phyloP scores from a whole-genome alignment of 2,113 vertebrate species.

The Sigmodon hispidus region DNA sequence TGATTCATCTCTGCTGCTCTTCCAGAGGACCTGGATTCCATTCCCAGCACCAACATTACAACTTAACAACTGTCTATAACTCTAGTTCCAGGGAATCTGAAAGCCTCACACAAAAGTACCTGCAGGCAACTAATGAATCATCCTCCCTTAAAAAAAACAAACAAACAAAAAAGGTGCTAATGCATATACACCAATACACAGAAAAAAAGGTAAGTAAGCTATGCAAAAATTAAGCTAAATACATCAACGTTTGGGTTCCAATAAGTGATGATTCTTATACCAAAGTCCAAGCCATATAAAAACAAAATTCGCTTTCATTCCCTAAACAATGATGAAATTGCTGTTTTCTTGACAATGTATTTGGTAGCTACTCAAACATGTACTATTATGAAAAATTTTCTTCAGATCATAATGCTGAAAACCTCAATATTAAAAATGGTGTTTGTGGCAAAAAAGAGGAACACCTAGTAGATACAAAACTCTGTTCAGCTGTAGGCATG shows the following conservation, averaged over 20 bases:
- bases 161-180: not conserved
- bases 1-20: not conserved
- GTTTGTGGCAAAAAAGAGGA: not conserved
- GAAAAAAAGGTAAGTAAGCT: not conserved
- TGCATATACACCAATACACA: not conserved
- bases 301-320: conserved; percentile 30
- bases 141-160: not conserved
- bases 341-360: not conserved
- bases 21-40: not conserved
- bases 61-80: not conserved
- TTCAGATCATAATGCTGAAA: not conserved
- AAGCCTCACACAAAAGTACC: not conserved
- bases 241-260: not conserved
- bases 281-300: not conserved
- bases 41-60: not conserved
- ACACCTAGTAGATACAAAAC: not conserved
- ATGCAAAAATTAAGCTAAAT: not conserved
- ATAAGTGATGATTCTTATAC: not conserved
- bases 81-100: not conserved
- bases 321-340: conserved; percentile 12
- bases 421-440: conserved; percentile 3
- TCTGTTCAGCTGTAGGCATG: not conserved
- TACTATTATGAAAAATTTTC: conserved; percentile 10
- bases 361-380: not conserved
- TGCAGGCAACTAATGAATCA: not conserved